Conservation (phyloP, 1,140 invertebrate species). For the Panulirus ornatus region DNA sequence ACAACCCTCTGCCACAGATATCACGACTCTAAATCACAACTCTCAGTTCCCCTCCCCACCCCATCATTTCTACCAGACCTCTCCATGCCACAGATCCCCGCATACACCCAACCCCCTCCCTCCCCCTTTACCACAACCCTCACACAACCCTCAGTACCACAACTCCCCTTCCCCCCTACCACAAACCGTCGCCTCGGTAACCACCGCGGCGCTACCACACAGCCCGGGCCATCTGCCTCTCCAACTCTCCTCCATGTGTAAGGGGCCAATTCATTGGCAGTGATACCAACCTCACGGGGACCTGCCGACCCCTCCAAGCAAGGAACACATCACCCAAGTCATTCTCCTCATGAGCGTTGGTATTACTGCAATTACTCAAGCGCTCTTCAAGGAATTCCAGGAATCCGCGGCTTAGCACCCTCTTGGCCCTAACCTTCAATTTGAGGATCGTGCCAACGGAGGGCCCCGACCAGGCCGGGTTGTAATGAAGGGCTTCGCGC, state of each 20-base stretch:
- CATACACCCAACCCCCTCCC: too few species aligned
- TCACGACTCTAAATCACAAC: too few species aligned
- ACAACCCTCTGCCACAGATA: too few species aligned
- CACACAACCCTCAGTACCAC: too few species aligned
- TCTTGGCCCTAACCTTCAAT: constrained; percentile 30
- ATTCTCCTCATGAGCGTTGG: neutral
- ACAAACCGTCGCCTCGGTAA: neutral
- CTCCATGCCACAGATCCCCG: too few species aligned
- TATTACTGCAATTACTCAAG: constrained; percentile 12
- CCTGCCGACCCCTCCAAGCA: neutral
- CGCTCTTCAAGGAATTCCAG: constrained; percentile 8
- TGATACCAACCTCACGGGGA: neutral
- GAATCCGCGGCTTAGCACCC: constrained; percentile 12
- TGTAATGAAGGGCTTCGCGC: neutral
- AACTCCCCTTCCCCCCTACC: neutral
- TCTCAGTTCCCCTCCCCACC: too few species aligned
- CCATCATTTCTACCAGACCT: too few species aligned
- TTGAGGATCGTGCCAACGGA: neutral
- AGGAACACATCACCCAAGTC: neutral
- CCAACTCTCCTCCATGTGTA: neutral
- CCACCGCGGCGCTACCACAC: neutral
- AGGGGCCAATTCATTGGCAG: neutral
- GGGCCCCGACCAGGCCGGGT: neutral
- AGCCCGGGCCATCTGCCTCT: neutral
- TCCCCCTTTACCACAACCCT: too few species aligned